Conservation (phyloP, 2,797 vertebrate genomes). For the Esox lucius region DNA sequence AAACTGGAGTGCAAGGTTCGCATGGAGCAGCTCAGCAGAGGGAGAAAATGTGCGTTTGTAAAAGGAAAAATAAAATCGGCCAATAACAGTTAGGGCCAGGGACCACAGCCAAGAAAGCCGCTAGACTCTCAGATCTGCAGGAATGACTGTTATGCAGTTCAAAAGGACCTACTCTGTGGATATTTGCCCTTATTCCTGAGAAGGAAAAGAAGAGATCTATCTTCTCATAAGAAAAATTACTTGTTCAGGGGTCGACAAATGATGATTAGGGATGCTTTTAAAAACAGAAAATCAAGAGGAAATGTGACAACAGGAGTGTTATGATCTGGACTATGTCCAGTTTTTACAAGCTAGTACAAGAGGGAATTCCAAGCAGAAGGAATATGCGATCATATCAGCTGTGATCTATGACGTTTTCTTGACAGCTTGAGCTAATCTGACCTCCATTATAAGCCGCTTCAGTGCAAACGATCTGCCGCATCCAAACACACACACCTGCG, state of each 20-base stretch:
- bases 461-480: background rate
- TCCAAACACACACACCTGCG: conserved; percentile 1
- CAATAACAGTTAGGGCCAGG: conserved; percentile 7
- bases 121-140: background rate
- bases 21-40: conserved; percentile 3
- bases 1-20: conserved; percentile 16
- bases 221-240: background rate
- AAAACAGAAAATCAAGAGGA: background rate
- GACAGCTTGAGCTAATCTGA: conserved; percentile 2
- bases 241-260: background rate
- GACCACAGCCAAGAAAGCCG: conserved; percentile 4
- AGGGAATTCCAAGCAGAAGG: background rate
- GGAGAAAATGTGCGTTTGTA: background rate
- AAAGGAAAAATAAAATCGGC: conserved; percentile 4
- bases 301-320: background rate
- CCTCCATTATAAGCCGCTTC: background rate
- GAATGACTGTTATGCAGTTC: conserved; percentile 16
- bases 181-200: background rate
- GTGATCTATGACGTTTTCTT: background rate
- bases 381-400: background rate
- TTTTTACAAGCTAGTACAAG: background rate
- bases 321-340: background rate
- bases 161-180: background rate
- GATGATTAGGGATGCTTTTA: background rate
- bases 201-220: background rate